phyloP scores from a whole-genome alignment of 2,888 invertebrate species.

The Zonitis immaculata region DNA sequence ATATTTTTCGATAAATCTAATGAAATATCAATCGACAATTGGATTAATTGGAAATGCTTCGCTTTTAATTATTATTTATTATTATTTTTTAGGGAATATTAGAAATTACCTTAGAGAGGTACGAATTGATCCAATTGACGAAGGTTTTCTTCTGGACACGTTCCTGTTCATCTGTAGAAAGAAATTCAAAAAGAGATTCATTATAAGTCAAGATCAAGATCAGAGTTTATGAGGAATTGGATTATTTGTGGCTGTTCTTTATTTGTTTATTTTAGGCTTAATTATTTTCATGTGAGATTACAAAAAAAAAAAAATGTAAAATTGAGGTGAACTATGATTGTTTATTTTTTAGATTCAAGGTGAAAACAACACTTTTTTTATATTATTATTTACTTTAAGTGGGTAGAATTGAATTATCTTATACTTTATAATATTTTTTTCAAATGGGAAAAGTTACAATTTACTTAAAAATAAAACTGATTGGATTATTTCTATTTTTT shows the following conservation, averaged over 20 bases:
- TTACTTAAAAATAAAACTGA: no score
- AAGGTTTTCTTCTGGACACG: constrained; percentile 98
- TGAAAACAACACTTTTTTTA: background rate
- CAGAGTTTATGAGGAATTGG: no score
- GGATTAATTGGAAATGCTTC: constrained; percentile 24
- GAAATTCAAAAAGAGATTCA: no score
- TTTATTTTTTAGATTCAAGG: background rate
- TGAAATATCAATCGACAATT: constrained; percentile 6
- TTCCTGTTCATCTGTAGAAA: constrained; percentile 98
- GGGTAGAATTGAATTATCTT: background rate
- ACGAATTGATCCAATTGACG: constrained; percentile 98
- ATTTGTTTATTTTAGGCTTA: no score
- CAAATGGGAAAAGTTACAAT: background rate
- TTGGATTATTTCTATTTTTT: no score
- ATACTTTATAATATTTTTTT: background rate
- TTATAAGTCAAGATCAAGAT: no score
- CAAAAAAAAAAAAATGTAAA: no score
- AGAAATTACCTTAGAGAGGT: constrained; percentile 82
- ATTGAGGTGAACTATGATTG: background rate
- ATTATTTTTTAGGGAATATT: no score
- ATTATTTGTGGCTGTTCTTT: no score
- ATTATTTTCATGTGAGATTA: no score
- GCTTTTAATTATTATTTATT: no score
- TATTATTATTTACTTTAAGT: background rate
- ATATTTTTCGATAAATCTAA: constrained; percentile 25